phyloP scores from a whole-genome alignment of 92 coral and sea anemone genomes.

The Zoanthus solanderi region DNA sequence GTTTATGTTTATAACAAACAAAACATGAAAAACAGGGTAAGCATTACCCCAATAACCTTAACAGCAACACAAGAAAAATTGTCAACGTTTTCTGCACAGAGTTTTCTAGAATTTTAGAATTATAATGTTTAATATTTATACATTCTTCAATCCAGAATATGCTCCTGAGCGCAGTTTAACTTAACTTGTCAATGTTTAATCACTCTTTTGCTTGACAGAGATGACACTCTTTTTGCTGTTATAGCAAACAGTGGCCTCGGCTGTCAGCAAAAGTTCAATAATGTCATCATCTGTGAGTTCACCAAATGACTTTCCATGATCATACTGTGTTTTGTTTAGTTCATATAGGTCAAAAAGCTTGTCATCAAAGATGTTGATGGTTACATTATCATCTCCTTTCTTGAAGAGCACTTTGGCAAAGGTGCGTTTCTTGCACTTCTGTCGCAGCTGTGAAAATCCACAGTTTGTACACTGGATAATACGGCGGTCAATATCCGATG shows the following conservation, averaged over 20 bases:
- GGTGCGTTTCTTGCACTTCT: constrained; percentile 51
- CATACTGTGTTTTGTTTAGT: constrained; percentile 13
- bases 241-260: constrained; percentile 23
- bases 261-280: constrained; percentile 22
- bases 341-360: constrained; percentile 28
- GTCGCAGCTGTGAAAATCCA: constrained; percentile 57
- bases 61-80: constrained; percentile 20
- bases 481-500: constrained; percentile 23
- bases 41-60: constrained; percentile 25
- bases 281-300: constrained; percentile 29
- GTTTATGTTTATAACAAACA: constrained; percentile 18
- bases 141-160: constrained; percentile 20
- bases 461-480: constrained; percentile 56
- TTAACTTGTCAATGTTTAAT: constrained; percentile 11
- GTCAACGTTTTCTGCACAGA: constrained; percentile 20
- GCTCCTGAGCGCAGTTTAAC: constrained; percentile 13
- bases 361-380: constrained; percentile 54
- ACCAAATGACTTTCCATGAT: not conserved
- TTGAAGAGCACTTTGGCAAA: constrained; percentile 49
- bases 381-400: constrained; percentile 3
- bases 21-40: constrained; percentile 24
- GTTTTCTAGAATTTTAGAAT: constrained; percentile 17
- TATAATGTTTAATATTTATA: constrained; percentile 6
- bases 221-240: constrained; percentile 18
- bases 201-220: constrained; percentile 25